A percentile compares a stretch with the other conserved stretches of the same genome.
Evolutionary conservation across 2,888 invertebrate genomes (phyloP).

Genomic region (Drosophila birchii): DNA sequence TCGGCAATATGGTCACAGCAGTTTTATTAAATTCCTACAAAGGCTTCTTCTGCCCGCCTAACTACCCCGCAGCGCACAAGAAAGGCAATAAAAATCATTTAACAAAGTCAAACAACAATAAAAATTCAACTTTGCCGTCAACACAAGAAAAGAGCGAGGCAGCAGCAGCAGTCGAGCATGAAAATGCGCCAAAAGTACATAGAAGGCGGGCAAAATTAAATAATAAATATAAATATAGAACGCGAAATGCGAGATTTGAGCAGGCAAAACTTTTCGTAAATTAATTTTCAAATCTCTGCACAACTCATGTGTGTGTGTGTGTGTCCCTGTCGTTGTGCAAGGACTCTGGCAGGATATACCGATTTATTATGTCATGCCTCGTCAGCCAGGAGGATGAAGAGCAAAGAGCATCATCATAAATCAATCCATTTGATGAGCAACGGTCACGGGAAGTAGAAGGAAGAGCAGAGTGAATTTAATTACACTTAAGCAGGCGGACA

Average conservation of each 20-base stretch:
- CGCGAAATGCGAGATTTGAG: slow-evolving; percentile 29
- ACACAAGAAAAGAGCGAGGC: slow-evolving; percentile 53
- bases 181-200: slow-evolving; percentile 71
- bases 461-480: slow-evolving; percentile 65
- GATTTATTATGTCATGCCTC: slow-evolving; percentile 75
- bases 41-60: slow-evolving; percentile 57
- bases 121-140: slow-evolving; percentile 81
- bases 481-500: slow-evolving; percentile 69
- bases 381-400: slow-evolving; percentile 41
- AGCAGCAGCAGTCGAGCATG: slow-evolving; percentile 58
- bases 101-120: slow-evolving; percentile 81
- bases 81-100: slow-evolving; percentile 80
- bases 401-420: slow-evolving; percentile 68
- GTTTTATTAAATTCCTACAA: slow-evolving; percentile 78
- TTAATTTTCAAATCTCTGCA: slow-evolving; percentile 60
- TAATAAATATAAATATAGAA: slow-evolving; percentile 76
- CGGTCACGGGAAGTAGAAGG: slow-evolving; percentile 29
- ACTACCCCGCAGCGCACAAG: slow-evolving; percentile 28
- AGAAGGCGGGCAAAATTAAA: slow-evolving; percentile 72
- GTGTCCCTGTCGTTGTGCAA: slow-evolving; percentile 38
- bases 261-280: slow-evolving; percentile 67
- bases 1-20: slow-evolving; percentile 72
- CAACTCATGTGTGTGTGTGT: slow-evolving; percentile 34
- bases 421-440: slow-evolving; percentile 75
- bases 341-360: slow-evolving; percentile 39